Conservation (phyloP, 2,797 vertebrate genomes). For the Leptatherina wallacei region DNA sequence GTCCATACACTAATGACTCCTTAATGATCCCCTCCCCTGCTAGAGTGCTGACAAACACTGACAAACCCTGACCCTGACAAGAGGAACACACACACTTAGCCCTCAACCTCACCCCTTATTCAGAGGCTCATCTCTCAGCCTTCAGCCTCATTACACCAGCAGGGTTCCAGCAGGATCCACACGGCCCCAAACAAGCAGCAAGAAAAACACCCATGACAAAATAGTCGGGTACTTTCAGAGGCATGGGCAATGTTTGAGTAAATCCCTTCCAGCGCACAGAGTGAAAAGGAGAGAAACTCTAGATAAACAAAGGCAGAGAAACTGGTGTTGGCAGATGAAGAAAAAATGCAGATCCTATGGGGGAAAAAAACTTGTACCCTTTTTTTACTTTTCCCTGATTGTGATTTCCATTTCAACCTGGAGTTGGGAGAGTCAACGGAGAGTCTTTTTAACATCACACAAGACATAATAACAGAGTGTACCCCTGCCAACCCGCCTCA, state of each 20-base stretch:
- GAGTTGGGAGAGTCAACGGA: slow-evolving; percentile 69
- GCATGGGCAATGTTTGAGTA: slow-evolving; percentile 41
- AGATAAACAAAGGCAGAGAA: slow-evolving; percentile 57
- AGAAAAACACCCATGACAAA: slow-evolving; percentile 69
- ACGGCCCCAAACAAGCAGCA: slow-evolving; percentile 28
- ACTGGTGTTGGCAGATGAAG: slow-evolving; percentile 17
- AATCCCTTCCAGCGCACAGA: slow-evolving; percentile 63
- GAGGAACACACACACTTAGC: slow-evolving; percentile 70
- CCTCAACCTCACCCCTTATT: slow-evolving; percentile 59
- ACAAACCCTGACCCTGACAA: slow-evolving; percentile 73
- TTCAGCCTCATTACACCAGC: slow-evolving; percentile 50
- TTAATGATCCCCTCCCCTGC: slow-evolving; percentile 74
- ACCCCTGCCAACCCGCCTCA: slow-evolving; percentile 64
- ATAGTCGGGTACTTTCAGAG: slow-evolving; percentile 54
- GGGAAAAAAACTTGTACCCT: slow-evolving; percentile 40
- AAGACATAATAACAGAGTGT: slow-evolving; percentile 74
- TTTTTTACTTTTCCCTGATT: slow-evolving; percentile 52
- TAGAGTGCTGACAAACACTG: slow-evolving; percentile 67
- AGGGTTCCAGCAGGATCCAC: slow-evolving; percentile 39
- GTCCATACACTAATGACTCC: slow-evolving; percentile 76
- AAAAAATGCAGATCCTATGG: slow-evolving; percentile 32
- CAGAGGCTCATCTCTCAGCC: slow-evolving; percentile 65
- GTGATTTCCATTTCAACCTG: slow-evolving; percentile 64
- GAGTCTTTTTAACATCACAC: slow-evolving; percentile 76
- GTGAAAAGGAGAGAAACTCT: slow-evolving; percentile 39